Evolutionary conservation across 2,113 vertebrate species (phyloP), one percentile per base, ranked within the genome.

Genomic region (Acrocephalus kingi): DNA sequence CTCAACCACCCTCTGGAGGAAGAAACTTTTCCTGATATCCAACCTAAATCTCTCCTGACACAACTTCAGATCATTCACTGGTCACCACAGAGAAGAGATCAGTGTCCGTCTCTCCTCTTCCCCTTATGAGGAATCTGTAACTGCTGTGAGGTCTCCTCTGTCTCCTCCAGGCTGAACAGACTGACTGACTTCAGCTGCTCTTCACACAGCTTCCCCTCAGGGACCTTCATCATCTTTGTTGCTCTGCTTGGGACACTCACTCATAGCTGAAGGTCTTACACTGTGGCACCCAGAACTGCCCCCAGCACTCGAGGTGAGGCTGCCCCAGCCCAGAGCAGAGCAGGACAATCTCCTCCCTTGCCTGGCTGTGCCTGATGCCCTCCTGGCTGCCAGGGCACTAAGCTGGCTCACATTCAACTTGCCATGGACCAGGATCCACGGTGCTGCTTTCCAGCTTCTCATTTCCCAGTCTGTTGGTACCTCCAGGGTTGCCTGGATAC

Each of bases 371-470:
- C 27, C 37, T 61, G 63, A 9, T 77, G 73, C 15, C 22, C 22
- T 52, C 17, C 46, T 52, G 73, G 27, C 37, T 77, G 43, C 37
- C 72, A 45, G 45, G 31, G 37, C 63, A 52, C 22, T 27, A 35
- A 35, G 14, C 33, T 77, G 63, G 0, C 1, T 68, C 27, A 5
- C 0, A 17, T 33, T 37, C 27, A 61, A 0, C 18, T 28, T 37
- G 2, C 14, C 33, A 28, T 10, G 0, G 0, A 5, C 16, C 62
- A 68, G 25, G 17, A 68, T 0, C 2, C 11, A 4, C 0, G 0
- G 33, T 10, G 7, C 18, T 68, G 27, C 6, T 69, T 7, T 19
- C 37, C 84, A 68, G 9, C 4, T 4, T 51, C 62, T 61, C 39
- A 15, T 22, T 77, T 5, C 39, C 10, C 33, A 28, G 6, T 15